Conservation (phyloP, 2,113 vertebrate species). For the Tretioscincus oriximinensis region DNA sequence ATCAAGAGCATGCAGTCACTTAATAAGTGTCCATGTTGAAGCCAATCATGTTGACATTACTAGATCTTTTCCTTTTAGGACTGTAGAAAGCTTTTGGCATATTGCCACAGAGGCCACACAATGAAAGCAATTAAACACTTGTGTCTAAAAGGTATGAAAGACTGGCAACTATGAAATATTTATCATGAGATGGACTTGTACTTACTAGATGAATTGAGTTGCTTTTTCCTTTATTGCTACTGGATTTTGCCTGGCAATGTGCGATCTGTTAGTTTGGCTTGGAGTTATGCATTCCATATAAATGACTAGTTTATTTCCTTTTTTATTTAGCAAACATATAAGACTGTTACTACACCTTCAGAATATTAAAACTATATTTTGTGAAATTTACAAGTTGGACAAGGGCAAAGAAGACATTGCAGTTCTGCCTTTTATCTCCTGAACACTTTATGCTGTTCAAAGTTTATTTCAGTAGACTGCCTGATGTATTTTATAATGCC, state of each 20-base stretch:
- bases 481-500: not conserved
- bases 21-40: not conserved
- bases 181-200: not conserved
- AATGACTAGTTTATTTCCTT: not conserved
- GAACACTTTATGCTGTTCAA: not conserved
- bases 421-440: not conserved
- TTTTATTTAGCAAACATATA: not conserved
- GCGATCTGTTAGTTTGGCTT: not conserved
- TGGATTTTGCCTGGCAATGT: not conserved
- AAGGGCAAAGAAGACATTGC: not conserved
- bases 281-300: not conserved
- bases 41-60: not conserved
- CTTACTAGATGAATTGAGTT: fast-evolving
- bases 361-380: not conserved
- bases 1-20: not conserved
- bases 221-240: not conserved
- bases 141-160: fast-evolving
- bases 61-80: not conserved
- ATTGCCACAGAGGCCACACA: not conserved
- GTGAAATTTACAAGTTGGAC: not conserved
- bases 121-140: not conserved
- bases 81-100: not conserved
- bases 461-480: not conserved
- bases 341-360: not conserved
- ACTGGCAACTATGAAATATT: not conserved